Percentiles rank a stretch among this genome's conserved stretches.
phyloP scores from a whole-genome alignment of 2,113 vertebrate species.

The Marmota monax region DNA sequence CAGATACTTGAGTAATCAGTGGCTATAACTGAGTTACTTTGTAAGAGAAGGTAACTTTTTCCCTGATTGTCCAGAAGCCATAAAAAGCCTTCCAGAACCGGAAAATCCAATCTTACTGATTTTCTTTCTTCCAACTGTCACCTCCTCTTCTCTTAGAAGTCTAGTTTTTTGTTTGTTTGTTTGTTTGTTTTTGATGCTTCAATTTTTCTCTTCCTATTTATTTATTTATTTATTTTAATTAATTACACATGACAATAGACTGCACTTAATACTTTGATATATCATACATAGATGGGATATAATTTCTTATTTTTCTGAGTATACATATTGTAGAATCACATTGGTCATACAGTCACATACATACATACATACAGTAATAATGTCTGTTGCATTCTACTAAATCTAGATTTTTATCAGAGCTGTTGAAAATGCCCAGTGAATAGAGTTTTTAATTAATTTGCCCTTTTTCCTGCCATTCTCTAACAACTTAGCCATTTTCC shows the following conservation, averaged over 20 bases:
- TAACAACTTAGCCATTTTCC: neutral
- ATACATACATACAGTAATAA: too few species aligned
- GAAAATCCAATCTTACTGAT: neutral
- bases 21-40: neutral
- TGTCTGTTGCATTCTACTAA: too few species aligned
- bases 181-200: too few species aligned
- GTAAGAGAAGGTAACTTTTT: neutral
- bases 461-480: neutral
- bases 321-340: too few species aligned
- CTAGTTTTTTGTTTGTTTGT: neutral
- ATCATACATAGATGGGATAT: too few species aligned
- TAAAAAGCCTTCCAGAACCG: neutral
- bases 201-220: too few species aligned
- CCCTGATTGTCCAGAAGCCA: neutral
- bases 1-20: conserved; percentile 1
- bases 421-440: neutral
- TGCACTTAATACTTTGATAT: too few species aligned
- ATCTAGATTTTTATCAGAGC: neutral
- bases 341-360: too few species aligned
- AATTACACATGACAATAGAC: too few species aligned
- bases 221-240: too few species aligned
- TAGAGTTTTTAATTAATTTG: neutral
- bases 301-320: too few species aligned
- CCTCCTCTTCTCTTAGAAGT: neutral
- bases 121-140: neutral